These are phyloP conservation scores for Tragulus kanchil DNA, from an alignment of 2,113 vertebrate genomes.

Conservation along the genomic window DNA sequence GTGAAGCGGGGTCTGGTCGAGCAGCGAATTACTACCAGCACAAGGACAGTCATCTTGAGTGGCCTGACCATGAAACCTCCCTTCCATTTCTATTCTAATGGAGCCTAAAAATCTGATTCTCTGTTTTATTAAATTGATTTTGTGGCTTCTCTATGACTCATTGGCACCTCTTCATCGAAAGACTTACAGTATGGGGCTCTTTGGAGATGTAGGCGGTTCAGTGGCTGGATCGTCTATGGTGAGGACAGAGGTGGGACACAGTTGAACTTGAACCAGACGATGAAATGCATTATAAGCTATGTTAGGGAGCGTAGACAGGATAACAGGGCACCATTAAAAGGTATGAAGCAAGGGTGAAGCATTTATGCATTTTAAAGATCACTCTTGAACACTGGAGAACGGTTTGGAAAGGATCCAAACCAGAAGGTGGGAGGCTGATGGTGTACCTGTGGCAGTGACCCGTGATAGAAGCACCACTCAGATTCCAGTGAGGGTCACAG, in stretches of 20 bases:
- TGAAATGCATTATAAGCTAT: not conserved
- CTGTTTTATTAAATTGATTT: not conserved
- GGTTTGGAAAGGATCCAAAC: not conserved
- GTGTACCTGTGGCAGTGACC: not conserved
- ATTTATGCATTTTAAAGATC: not conserved
- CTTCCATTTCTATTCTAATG: conserved; percentile 34
- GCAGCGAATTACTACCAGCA: not conserved
- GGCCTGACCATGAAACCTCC: not conserved
- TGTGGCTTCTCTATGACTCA: conserved; percentile 13
- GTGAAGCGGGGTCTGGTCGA: not conserved
- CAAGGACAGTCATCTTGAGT: not conserved
- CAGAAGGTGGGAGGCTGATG: not conserved
- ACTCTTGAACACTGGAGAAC: not conserved
- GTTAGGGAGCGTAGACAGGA: not conserved
- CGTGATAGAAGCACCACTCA: not conserved
- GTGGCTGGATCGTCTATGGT: not conserved
- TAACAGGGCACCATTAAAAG: not conserved
- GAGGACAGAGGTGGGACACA: not conserved
- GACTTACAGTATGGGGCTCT: not conserved
- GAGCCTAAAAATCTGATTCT: conserved; percentile 21
- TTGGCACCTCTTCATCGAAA: not conserved
- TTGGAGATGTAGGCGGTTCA: not conserved
- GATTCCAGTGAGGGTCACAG: not conserved
- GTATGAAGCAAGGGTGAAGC: not conserved
- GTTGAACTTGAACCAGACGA: not conserved